Percentiles rank a stretch among this genome's conserved stretches.
phyloP scores from a whole-genome alignment of 30 jellyfish, hydroid and myxozoan species.

The Mastigias papua region DNA sequence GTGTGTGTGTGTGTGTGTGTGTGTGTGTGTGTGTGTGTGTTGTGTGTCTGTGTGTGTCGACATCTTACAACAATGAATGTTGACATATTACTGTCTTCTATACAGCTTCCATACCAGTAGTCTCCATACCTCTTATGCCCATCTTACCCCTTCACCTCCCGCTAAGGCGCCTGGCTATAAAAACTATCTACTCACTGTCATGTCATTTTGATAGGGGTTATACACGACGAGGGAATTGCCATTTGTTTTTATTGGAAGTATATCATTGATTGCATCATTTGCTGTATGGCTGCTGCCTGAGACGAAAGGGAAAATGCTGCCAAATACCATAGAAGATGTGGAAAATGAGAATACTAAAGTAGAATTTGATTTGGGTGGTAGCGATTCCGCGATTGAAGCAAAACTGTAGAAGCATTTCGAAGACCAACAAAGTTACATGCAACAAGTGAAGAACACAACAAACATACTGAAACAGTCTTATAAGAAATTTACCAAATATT shows the following conservation, averaged over 20 bases:
- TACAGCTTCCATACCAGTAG: neutral
- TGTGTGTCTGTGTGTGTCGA: no score
- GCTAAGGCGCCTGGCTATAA: neutral
- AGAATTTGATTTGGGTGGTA: neutral
- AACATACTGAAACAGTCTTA: no score
- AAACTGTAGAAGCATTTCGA: no score
- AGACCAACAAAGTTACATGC: no score
- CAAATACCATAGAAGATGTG: constrained; percentile 72
- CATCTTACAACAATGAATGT: no score
- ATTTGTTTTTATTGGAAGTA: constrained; percentile 51
- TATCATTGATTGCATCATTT: constrained; percentile 54
- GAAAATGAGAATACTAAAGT: neutral
- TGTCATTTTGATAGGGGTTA: constrained; percentile 26
- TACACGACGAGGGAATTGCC: constrained; percentile 77
- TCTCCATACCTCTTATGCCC: neutral
- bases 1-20: no score
- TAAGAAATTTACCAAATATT: no score
- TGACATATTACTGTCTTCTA: no score
- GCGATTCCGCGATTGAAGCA: no score
- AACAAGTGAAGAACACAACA: no score
- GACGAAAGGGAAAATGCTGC: constrained; percentile 54
- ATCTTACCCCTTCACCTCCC: neutral
- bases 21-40: no score
- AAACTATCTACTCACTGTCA: neutral
- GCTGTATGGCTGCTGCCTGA: constrained; percentile 62